Evolutionary conservation across 1,140 invertebrate genomes (phyloP).

Genomic region (Trichomalopsis sarcophagae): DNA sequence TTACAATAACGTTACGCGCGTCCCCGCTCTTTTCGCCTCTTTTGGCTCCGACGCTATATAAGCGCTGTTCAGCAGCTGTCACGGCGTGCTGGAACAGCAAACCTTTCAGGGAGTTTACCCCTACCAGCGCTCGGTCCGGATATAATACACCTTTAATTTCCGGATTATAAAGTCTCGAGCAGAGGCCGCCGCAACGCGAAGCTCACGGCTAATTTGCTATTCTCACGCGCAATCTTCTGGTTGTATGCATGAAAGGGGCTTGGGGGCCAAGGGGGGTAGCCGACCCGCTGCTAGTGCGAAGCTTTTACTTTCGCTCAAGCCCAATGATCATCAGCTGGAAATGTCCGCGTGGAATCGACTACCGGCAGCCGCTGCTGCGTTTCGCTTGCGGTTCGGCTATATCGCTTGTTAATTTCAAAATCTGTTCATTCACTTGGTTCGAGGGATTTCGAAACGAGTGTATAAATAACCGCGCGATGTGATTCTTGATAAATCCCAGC

Average conservation of each 20-base stretch:
- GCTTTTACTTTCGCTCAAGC: neutral
- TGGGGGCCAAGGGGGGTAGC: neutral
- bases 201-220: slow-evolving; percentile 67
- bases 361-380: neutral
- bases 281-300: neutral
- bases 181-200: slow-evolving; percentile 52
- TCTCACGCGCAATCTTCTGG: slow-evolving; percentile 60
- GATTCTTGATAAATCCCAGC: neutral
- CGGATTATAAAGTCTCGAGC: slow-evolving; percentile 72
- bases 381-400: neutral
- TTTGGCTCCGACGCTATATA: neutral
- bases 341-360: neutral
- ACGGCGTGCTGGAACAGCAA: neutral
- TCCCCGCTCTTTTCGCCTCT: neutral
- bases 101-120: slow-evolving; percentile 17
- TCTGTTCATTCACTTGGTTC: neutral
- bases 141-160: slow-evolving; percentile 74
- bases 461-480: neutral
- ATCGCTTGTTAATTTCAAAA: neutral
- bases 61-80: neutral
- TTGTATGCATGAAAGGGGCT: slow-evolving; percentile 2
- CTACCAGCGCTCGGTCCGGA: slow-evolving; percentile 57
- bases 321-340: neutral
- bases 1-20: neutral
- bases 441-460: no score